Conservation (phyloP, 2,888 invertebrate species). For the Tiphia femorata region DNA sequence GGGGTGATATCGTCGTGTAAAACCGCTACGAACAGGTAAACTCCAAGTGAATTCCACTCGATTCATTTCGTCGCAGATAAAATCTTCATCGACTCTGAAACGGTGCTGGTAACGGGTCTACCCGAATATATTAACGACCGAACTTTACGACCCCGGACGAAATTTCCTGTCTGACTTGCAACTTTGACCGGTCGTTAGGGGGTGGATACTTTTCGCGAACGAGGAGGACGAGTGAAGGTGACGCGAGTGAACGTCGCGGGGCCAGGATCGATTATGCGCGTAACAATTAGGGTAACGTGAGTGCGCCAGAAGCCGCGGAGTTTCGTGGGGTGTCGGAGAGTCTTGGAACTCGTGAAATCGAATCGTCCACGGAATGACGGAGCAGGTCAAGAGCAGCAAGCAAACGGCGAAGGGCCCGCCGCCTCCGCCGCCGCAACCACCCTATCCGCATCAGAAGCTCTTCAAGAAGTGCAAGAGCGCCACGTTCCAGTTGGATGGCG, state of each 20-base stretch:
- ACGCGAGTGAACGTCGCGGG: not conserved
- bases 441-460: conserved; percentile 69
- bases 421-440: conserved; percentile 45
- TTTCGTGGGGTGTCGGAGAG: not conserved
- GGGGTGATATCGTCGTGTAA: too few relatives aligned
- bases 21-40: too few relatives aligned
- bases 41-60: too few relatives aligned
- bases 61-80: too few relatives aligned
- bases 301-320: not conserved
- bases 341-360: conserved; percentile 21
- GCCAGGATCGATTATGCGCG: not conserved
- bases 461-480: conserved; percentile 90
- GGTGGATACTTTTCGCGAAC: too few relatives aligned
- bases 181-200: too few relatives aligned
- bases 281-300: not conserved
- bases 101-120: too few relatives aligned
- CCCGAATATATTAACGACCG: too few relatives aligned
- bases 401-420: conserved; percentile 36
- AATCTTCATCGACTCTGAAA: too few relatives aligned
- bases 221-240: not conserved
- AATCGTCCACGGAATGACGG: too few relatives aligned
- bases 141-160: too few relatives aligned
- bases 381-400: conserved; percentile 31
- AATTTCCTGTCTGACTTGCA: too few relatives aligned
- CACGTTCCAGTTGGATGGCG: conserved; percentile 88